A percentile compares a stretch with the other conserved stretches of the same genome.
phyloP scores from a whole-genome alignment of 2,797 vertebrate species.

The Austrolebias charrua region DNA sequence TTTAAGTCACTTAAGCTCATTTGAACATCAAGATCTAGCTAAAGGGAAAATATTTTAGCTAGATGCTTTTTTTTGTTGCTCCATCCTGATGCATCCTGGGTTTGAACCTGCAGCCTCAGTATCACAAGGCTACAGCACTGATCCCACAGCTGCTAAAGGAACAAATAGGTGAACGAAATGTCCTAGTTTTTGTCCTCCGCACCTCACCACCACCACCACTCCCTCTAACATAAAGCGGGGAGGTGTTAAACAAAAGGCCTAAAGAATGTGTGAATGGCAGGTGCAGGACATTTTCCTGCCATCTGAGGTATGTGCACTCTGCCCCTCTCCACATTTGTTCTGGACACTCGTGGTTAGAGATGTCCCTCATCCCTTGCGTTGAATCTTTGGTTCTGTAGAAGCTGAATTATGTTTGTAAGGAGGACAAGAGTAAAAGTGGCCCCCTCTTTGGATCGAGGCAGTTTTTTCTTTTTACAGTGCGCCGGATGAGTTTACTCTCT shows the following conservation, averaged over 20 bases:
- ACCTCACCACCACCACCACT: no score
- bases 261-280: constrained; percentile 70
- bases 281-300: constrained; percentile 60
- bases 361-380: no score
- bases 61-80: no score
- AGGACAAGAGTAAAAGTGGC: neutral
- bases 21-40: no score
- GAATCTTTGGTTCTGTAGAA: neutral
- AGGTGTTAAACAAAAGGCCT: constrained; percentile 68
- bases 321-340: constrained; percentile 48
- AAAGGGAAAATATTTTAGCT: no score
- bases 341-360: constrained; percentile 27
- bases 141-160: no score
- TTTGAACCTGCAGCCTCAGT: no score
- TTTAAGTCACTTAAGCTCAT: neutral
- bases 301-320: constrained; percentile 57
- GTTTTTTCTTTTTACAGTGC: constrained; percentile 1
- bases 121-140: no score
- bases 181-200: no score
- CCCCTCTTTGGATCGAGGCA: constrained; percentile 5
- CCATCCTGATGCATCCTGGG: no score
- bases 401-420: constrained; percentile 1
- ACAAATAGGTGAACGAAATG: no score
- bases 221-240: constrained; percentile 49
- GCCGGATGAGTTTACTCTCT: neutral